phyloP scores from a whole-genome alignment of 2,888 invertebrate genomes.

The Hirtodrosophila confusa region DNA sequence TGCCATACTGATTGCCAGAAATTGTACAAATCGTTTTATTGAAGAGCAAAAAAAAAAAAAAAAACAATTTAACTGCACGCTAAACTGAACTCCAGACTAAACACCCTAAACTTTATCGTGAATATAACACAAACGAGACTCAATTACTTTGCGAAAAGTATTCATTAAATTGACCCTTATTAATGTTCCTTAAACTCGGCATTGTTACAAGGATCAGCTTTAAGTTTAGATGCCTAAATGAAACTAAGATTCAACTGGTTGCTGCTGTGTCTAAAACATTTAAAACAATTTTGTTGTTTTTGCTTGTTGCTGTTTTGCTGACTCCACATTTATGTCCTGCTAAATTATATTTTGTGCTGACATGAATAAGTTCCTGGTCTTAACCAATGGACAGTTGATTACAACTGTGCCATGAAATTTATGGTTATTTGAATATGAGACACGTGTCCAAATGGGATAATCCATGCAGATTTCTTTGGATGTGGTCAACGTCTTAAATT shows the following conservation, averaged over 20 bases:
- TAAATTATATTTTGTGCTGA: slow-evolving; percentile 53
- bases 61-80: too few species aligned
- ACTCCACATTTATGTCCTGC: slow-evolving; percentile 36
- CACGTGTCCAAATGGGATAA: slow-evolving; percentile 27
- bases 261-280: slow-evolving; percentile 33
- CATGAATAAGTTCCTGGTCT: slow-evolving; percentile 40
- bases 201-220: not conserved
- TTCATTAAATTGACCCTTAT: not conserved
- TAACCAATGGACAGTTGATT: slow-evolving; percentile 53
- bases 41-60: too few species aligned
- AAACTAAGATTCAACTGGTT: slow-evolving; percentile 69
- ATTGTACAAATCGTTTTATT: too few species aligned
- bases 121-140: too few species aligned
- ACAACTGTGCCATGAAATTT: slow-evolving; percentile 43
- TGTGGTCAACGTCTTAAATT: too few species aligned
- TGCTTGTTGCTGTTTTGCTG: slow-evolving; percentile 31
- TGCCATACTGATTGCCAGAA: too few species aligned
- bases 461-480: slow-evolving; percentile 21
- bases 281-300: not conserved
- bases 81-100: too few species aligned
- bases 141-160: too few species aligned
- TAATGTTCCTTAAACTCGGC: too few species aligned
- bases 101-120: too few species aligned
- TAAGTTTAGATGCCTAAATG: slow-evolving; percentile 13
- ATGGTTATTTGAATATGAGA: slow-evolving; percentile 34